These are phyloP conservation scores for Hedychridium roseum DNA, from an alignment of 2,888 invertebrate genomes.

Conservation along the genomic window DNA sequence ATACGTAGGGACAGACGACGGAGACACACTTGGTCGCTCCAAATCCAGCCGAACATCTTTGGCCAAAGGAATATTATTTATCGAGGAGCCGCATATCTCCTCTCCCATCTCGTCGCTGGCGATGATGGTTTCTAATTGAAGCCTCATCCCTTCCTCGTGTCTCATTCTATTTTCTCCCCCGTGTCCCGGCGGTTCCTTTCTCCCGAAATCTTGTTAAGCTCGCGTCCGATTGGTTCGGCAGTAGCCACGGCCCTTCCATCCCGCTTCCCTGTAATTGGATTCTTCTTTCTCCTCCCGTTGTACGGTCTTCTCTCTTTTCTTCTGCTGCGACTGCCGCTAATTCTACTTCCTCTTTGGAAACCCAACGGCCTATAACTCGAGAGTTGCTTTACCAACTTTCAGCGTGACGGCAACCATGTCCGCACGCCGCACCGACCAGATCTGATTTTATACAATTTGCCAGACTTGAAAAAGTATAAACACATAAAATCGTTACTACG, in stretches of 20 bases:
- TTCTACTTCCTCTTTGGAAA: no score
- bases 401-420: no score
- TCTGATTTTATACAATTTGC: no score
- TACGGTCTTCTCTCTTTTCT: background rate
- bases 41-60: constrained; percentile 12
- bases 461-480: no score
- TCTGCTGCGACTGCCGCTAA: background rate
- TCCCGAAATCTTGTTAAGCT: constrained; percentile 45
- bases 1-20: constrained; percentile 30
- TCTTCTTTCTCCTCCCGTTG: constrained; percentile 29
- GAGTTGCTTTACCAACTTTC: no score
- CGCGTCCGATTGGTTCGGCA: constrained; percentile 46
- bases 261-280: constrained; percentile 46
- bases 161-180: constrained; percentile 13
- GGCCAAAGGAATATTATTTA: background rate
- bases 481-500: no score
- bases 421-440: no score
- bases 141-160: constrained; percentile 11
- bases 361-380: no score
- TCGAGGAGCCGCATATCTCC: background rate
- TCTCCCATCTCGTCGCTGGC: constrained; percentile 6
- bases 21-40: constrained; percentile 6
- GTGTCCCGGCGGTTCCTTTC: constrained; percentile 28
- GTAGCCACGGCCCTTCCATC: constrained; percentile 28
- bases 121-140: constrained; percentile 36